Evolutionary conservation across 2,113 vertebrate species (phyloP).

Genomic region (Ariopsis seemanni): DNA sequence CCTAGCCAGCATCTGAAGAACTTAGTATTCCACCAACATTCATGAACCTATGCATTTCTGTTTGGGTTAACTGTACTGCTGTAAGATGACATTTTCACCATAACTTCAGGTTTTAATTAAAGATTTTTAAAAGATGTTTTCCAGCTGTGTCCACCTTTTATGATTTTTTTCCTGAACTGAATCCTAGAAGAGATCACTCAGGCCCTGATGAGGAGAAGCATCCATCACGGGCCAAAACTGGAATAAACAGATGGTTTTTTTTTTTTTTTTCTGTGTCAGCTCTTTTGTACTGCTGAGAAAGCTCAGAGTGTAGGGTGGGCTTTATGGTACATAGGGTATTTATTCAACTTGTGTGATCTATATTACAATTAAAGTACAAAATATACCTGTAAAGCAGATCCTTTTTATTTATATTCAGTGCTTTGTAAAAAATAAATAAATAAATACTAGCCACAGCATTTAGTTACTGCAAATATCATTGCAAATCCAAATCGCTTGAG

Average conservation of each 20-base stretch:
- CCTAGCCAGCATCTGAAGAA: not conserved
- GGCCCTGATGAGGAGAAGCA: not conserved
- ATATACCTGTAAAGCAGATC: not conserved
- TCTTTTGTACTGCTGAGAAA: not conserved
- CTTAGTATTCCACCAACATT: constrained; percentile 18
- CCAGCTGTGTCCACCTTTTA: constrained; percentile 36
- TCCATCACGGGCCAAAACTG: not conserved
- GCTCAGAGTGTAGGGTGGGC: not conserved
- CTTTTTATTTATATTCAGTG: not conserved
- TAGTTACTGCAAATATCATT: not conserved
- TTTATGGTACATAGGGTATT: not conserved
- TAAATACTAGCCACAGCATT: not conserved
- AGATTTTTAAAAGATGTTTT: constrained; percentile 18
- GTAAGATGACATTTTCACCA: constrained; percentile 16
- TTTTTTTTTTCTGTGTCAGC: not conserved
- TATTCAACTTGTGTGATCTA: not conserved
- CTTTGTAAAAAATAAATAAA: not conserved
- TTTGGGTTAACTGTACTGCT: constrained; percentile 14
- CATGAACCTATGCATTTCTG: not conserved
- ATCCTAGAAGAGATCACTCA: constrained; percentile 19
- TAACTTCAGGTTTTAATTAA: constrained; percentile 7
- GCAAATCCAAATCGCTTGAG: not conserved
- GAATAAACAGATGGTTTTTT: not conserved
- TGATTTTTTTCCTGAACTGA: constrained; percentile 9
- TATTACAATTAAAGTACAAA: not conserved